Percentiles rank a stretch among this genome's conserved stretches.
These are phyloP conservation scores for Catagonus wagneri DNA, from an alignment of 2,113 vertebrate species.

Conservation along the genomic window DNA sequence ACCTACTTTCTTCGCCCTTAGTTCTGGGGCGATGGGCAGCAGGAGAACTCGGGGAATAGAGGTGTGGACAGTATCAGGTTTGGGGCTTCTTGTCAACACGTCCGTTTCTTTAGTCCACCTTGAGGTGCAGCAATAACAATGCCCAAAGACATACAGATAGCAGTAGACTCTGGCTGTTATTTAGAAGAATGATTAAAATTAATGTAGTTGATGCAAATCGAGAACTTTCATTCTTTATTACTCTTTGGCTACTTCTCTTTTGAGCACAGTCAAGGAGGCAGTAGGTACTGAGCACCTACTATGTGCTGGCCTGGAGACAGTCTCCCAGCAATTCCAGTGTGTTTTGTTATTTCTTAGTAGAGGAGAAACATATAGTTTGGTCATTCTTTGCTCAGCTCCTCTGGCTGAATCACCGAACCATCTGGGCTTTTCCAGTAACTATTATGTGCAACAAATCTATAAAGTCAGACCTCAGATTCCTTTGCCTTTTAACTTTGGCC, in stretches of 20 bases:
- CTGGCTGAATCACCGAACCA: neutral
- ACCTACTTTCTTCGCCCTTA: neutral
- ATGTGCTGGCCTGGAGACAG: neutral
- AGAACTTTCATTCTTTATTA: neutral
- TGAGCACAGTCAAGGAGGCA: neutral
- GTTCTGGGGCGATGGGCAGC: neutral
- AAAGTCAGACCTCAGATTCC: slow-evolving; percentile 51
- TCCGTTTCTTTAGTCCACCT: neutral
- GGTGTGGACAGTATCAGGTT: too few species aligned
- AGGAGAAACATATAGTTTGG: neutral
- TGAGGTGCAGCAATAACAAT: slow-evolving; percentile 10
- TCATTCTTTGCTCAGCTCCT: slow-evolving; percentile 55
- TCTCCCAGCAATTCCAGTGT: neutral
- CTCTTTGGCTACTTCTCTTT: neutral
- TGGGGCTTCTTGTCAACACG: neutral
- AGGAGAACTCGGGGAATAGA: neutral
- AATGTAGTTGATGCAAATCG: neutral
- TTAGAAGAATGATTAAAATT: slow-evolving; percentile 9
- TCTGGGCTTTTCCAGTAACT: slow-evolving; percentile 49
- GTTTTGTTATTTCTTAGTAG: slow-evolving; percentile 34
- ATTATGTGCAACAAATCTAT: slow-evolving; percentile 12
- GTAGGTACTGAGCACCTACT: neutral
- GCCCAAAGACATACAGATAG: neutral
- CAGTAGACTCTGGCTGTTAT: neutral
- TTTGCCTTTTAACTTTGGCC: slow-evolving; percentile 65